phyloP scores from a whole-genome alignment of 1,140 invertebrate species.

The Idris sp. region DNA sequence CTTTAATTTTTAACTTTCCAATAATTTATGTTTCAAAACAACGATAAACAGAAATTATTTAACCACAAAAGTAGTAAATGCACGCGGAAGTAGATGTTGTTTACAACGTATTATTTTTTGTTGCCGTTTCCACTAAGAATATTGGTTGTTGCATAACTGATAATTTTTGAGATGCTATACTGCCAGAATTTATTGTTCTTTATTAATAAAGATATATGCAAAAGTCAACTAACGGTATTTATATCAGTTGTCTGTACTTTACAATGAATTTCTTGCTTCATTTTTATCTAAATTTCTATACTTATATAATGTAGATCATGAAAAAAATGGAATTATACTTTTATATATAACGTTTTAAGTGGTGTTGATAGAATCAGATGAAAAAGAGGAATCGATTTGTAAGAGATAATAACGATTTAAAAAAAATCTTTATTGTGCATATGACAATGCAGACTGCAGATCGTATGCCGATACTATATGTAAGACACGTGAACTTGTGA shows the following conservation, averaged over 20 bases:
- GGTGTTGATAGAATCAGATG: conserved; percentile 33
- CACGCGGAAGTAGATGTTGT: background rate
- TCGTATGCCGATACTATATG: conserved; percentile 22
- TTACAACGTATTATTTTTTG: conserved; percentile 2
- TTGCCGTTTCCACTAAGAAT: background rate
- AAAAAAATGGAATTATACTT: conserved; percentile 17
- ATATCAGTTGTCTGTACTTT: conserved; percentile 17
- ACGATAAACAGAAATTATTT: too few relatives aligned
- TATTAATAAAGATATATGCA: conserved; percentile 38
- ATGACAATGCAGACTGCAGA: conserved; percentile 17
- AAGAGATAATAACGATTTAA: conserved; percentile 10
- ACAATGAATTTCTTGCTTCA: conserved; percentile 21
- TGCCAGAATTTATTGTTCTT: conserved; percentile 14
- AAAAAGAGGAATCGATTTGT: conserved; percentile 39
- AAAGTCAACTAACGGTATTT: conserved; percentile 2
- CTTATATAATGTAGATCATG: conserved; percentile 42
- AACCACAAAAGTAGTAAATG: too few relatives aligned
- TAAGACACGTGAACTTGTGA: conserved; percentile 24
- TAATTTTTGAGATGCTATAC: conserved; percentile 10
- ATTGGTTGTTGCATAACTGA: conserved; percentile 7
- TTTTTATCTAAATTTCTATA: conserved; percentile 17
- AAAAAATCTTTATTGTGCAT: conserved; percentile 14
- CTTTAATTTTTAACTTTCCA: too few relatives aligned
- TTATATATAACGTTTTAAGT: conserved; percentile 15
- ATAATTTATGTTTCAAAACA: too few relatives aligned